phyloP scores from a whole-genome alignment of 35 echinoderm and acorn worm species.

The Holothuria glaberrima region DNA sequence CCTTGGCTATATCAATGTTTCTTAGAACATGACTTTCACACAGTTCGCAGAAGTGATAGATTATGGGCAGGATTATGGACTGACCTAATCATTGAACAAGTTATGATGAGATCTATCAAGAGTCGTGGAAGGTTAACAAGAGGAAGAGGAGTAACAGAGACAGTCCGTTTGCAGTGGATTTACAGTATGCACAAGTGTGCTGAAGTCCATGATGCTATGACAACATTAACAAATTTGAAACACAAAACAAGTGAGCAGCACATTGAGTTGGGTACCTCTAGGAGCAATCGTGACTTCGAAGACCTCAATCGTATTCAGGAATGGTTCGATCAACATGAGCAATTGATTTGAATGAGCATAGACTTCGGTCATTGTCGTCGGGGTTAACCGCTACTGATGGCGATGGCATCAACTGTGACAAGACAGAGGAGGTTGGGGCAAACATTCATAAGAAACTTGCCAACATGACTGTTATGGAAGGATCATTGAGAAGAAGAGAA shows the following conservation, averaged over 20 bases:
- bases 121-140: conserved; percentile 69
- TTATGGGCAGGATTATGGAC: conserved; percentile 72
- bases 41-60: conserved; percentile 19
- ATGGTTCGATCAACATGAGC: conserved; percentile 21
- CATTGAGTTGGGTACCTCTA: conserved; percentile 19
- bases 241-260: conserved; percentile 28
- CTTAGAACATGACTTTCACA: conserved; percentile 7
- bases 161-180: conserved; percentile 17
- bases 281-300: not conserved
- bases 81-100: conserved; percentile 76
- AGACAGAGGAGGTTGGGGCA: conserved; percentile 28
- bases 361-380: conserved; percentile 22
- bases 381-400: conserved; percentile 36
- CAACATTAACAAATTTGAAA: not conserved
- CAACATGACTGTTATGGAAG: not conserved
- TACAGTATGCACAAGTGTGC: conserved; percentile 33
- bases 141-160: not conserved
- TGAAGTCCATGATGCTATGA: conserved; percentile 26
- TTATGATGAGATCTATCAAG: conserved; percentile 74
- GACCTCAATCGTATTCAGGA: not conserved
- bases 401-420: conserved; percentile 56
- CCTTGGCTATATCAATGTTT: conserved; percentile 43
- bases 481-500: conserved; percentile 4
- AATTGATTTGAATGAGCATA: not conserved
- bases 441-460: conserved; percentile 8